These are phyloP conservation scores for Scyliorhinus canicula DNA, from an alignment of 2,797 vertebrate species.

Conservation along the genomic window DNA sequence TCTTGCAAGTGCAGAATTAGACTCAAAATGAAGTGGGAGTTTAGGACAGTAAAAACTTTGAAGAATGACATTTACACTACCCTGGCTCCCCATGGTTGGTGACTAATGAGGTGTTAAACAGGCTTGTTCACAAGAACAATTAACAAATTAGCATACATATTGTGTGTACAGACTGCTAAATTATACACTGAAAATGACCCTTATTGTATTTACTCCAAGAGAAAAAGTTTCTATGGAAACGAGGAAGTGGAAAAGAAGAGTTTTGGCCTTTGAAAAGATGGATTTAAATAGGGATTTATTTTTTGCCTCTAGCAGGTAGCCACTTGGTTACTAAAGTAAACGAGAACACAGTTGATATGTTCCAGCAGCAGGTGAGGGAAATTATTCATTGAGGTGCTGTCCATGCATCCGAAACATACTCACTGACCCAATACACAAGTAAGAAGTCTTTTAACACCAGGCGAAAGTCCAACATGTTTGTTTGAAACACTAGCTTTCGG, in stretches of 20 bases:
- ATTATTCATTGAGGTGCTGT: background rate
- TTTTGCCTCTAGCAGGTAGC: background rate
- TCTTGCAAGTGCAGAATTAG: background rate
- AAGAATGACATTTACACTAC: background rate
- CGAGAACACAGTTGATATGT: background rate
- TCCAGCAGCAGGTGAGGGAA: background rate
- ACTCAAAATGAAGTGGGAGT: background rate
- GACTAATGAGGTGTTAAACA: conserved; percentile 24
- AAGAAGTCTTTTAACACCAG: no score
- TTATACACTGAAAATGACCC: background rate
- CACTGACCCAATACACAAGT: background rate
- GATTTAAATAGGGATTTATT: background rate
- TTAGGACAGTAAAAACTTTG: background rate
- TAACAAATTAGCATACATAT: conserved; percentile 10
- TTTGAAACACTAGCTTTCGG: no score
- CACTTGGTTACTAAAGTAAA: background rate
- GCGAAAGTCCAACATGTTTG: no score
- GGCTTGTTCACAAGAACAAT: conserved; percentile 6
- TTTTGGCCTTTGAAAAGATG: background rate
- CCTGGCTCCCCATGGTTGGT: background rate
- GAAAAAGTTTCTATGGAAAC: conserved; percentile 4
- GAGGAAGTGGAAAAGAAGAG: background rate
- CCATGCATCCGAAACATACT: background rate
- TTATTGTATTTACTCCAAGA: background rate
- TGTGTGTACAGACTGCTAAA: background rate